phyloP scores from a whole-genome alignment of 2,797 vertebrate genomes.

The Arnoldichthys spilopterus region DNA sequence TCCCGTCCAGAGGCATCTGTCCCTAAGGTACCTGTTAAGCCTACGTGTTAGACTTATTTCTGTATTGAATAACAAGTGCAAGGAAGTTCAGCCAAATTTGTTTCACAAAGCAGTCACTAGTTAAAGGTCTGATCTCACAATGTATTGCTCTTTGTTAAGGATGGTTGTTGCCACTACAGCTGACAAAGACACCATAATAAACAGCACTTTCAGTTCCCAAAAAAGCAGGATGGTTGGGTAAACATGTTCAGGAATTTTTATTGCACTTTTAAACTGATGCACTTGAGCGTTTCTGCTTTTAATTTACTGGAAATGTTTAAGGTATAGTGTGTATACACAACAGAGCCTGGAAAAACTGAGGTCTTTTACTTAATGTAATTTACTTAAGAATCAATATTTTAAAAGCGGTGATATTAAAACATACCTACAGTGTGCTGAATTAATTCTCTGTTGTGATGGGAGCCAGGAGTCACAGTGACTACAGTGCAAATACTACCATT shows the following conservation, averaged over 20 bases:
- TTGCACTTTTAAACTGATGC: background rate
- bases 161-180: no score
- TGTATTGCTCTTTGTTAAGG: background rate
- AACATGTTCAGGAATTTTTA: background rate
- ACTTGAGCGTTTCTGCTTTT: background rate
- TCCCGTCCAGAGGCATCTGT: background rate
- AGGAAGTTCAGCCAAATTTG: background rate
- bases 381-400: no score
- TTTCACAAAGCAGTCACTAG: background rate
- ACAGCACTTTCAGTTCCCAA: background rate
- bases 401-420: no score
- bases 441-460: no score
- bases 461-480: no score
- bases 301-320: background rate
- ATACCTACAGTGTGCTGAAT: no score
- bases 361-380: no score
- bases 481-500: no score
- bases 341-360: background rate
- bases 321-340: background rate
- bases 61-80: conserved; percentile 6
- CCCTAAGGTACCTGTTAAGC: background rate
- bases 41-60: background rate
- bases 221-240: background rate
- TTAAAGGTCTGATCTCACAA: background rate
- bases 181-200: no score